These are phyloP conservation scores for Meriones psammophilus DNA, from an alignment of 2,797 vertebrate species.

Conservation along the genomic window DNA sequence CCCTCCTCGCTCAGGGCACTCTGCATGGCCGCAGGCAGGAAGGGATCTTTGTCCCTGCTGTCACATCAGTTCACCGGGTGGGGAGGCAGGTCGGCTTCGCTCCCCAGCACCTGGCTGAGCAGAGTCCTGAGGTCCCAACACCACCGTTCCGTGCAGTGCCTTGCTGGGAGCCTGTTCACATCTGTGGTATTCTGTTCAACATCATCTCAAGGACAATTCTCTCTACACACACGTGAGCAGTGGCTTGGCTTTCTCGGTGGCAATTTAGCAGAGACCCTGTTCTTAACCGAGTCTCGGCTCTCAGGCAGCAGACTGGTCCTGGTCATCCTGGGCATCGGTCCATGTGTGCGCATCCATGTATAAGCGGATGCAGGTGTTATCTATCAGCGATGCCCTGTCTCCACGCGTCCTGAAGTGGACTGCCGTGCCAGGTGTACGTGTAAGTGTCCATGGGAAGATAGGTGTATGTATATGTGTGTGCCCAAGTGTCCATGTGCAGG, in stretches of 20 bases:
- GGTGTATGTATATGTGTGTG: too few relatives aligned
- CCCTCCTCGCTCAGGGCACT: neutral
- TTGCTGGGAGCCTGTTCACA: fast-evolving
- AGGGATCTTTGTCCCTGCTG: neutral
- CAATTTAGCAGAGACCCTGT: fast-evolving
- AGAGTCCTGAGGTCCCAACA: fast-evolving
- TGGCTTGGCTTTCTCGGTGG: fast-evolving
- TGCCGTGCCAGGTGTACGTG: too few relatives aligned
- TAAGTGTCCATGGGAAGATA: too few relatives aligned
- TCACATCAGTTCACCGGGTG: too few relatives aligned
- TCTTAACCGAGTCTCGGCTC: neutral
- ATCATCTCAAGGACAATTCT: neutral
- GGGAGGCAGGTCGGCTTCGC: neutral
- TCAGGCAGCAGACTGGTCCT: neutral
- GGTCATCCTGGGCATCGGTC: fast-evolving
- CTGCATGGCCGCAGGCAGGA: fast-evolving
- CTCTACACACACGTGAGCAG: too few relatives aligned
- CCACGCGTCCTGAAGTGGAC: neutral
- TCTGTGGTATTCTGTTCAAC: neutral
- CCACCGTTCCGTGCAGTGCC: neutral
- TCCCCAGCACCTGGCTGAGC: neutral
- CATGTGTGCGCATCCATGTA: fast-evolving
- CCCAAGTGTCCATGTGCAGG: too few relatives aligned
- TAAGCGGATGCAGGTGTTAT: neutral
- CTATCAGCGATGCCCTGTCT: neutral